Percentiles rank a stretch among this genome's conserved stretches.
Conservation (phyloP, 92 coral and sea anemone genomes). For the Siderastrea radians region DNA sequence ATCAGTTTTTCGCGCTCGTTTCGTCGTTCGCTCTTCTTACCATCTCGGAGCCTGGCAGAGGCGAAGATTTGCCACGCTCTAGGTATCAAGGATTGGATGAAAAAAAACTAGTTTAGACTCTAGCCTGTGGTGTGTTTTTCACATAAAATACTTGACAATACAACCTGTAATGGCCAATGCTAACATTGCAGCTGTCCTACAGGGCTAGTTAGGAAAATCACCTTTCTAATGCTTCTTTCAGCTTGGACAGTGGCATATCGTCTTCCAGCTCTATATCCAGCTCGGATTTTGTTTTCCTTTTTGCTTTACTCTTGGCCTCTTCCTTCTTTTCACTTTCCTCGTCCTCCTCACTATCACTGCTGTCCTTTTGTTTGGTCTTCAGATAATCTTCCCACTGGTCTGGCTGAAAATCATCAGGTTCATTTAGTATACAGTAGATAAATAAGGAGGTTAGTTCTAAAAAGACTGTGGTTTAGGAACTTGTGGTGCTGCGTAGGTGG, state of each 20-base stretch:
- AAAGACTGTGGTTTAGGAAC: neutral
- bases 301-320: slow-evolving; percentile 23
- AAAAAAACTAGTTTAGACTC: no score
- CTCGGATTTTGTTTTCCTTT: slow-evolving; percentile 25
- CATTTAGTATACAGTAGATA: neutral
- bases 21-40: no score
- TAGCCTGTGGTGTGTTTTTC: no score
- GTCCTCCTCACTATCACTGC: slow-evolving; percentile 66
- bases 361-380: slow-evolving; percentile 74
- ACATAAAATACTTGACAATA: no score
- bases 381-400: slow-evolving; percentile 96
- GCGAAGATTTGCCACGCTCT: no score
- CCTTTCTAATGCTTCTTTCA: slow-evolving; percentile 51
- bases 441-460: neutral
- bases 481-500: no score
- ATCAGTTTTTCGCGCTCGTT: no score
- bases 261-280: slow-evolving; percentile 38
- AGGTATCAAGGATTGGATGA: no score
- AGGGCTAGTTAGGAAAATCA: neutral
- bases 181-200: no score
- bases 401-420: slow-evolving; percentile 67
- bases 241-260: slow-evolving; percentile 49
- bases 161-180: no score
- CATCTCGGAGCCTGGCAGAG: no score
- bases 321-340: slow-evolving; percentile 37